A percentile compares a stretch with the other conserved stretches of the same genome.
Evolutionary conservation across 2,888 invertebrate genomes (phyloP).

Genomic region (Leptopterna dolabrata): DNA sequence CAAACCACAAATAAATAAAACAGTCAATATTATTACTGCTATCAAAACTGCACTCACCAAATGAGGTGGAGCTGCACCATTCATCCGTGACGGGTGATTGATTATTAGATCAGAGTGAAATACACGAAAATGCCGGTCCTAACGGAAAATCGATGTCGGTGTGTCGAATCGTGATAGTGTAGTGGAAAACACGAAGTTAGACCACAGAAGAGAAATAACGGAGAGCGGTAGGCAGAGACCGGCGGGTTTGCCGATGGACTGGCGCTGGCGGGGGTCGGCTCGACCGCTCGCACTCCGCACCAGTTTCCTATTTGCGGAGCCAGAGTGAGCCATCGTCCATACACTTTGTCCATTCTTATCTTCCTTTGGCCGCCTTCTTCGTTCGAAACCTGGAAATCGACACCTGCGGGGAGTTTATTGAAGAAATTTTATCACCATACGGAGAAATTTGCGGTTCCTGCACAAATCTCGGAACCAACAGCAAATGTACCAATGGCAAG

Average conservation of each 20-base stretch:
- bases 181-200: not conserved
- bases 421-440: no score
- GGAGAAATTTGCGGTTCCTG: no score
- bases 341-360: not conserved
- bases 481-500: no score
- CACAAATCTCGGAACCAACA: no score
- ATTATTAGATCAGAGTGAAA: not conserved
- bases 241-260: not conserved
- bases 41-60: conserved; percentile 15
- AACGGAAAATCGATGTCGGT: no score
- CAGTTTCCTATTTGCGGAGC: not conserved
- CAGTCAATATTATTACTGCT: not conserved
- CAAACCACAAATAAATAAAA: no score
- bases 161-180: no score
- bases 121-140: no score
- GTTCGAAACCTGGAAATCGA: not conserved
- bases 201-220: not conserved
- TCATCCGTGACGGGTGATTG: conserved; percentile 34
- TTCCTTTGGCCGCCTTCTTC: not conserved
- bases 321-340: not conserved
- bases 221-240: not conserved
- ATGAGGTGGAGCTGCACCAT: conserved; percentile 17
- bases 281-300: not conserved
- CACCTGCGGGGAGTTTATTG: no score
- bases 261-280: not conserved